Evolutionary conservation across 2,888 invertebrate species (phyloP).

Genomic region (Tineola bisselliella): DNA sequence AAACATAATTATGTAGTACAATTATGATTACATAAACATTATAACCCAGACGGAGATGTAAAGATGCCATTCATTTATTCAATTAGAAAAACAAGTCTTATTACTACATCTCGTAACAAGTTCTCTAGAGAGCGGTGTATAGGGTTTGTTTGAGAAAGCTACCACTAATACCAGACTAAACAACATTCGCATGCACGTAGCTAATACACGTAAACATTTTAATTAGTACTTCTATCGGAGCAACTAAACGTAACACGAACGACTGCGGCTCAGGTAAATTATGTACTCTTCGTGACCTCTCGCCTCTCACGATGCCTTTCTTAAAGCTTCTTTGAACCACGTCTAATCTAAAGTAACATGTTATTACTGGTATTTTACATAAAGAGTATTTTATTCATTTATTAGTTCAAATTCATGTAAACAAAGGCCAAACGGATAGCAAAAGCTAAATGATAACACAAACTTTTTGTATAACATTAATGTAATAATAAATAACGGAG

Average conservation of each 20-base stretch:
- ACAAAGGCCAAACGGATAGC: neutral
- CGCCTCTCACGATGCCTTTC: neutral
- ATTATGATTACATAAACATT: too few species aligned
- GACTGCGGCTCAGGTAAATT: constrained; percentile 33
- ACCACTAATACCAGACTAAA: neutral
- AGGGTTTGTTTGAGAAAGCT: neutral
- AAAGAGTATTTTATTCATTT: neutral
- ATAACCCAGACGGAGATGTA: too few species aligned
- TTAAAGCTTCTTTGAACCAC: neutral
- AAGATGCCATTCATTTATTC: too few species aligned
- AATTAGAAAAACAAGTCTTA: too few species aligned
- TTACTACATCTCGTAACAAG: too few species aligned
- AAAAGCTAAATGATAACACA: neutral
- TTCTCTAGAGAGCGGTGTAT: neutral
- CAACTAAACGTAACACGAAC: constrained; percentile 18
- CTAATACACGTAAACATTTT: constrained; percentile 10
- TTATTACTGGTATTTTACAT: neutral
- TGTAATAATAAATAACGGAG: neutral
- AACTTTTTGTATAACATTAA: neutral
- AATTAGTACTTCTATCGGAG: constrained; percentile 1
- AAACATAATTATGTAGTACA: too few species aligned
- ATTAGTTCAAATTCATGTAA: neutral
- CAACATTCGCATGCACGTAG: neutral
- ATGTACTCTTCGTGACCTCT: constrained; percentile 27
- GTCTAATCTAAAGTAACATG: constrained; percentile 7